Evolutionary conservation across 1,140 invertebrate genomes (phyloP).

Genomic region (Pseudomyrmex concolor): DNA sequence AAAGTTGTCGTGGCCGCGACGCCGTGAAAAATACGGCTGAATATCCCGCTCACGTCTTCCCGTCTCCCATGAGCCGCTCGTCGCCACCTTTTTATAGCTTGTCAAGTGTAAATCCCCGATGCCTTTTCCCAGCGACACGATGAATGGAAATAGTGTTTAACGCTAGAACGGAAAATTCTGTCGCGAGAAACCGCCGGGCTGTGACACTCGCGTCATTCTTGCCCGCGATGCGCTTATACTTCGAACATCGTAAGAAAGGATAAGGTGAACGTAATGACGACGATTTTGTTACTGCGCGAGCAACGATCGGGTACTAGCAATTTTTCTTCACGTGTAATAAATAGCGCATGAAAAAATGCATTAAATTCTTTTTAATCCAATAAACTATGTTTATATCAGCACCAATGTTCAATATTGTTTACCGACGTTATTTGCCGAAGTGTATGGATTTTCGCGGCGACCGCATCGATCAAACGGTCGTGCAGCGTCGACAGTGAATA

Average conservation of each 20-base stretch:
- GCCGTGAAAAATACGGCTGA: constrained; percentile 61
- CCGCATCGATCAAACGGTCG: constrained; percentile 37
- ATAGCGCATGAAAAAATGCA: not conserved
- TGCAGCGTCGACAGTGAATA: constrained; percentile 42
- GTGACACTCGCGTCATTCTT: constrained; percentile 44
- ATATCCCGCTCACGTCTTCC: constrained; percentile 48
- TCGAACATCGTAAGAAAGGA: not conserved
- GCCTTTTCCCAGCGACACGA: constrained; percentile 12
- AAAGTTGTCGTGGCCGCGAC: constrained; percentile 56
- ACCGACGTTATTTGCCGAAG: constrained; percentile 21
- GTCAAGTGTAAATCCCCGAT: constrained; percentile 50
- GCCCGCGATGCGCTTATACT: constrained; percentile 23
- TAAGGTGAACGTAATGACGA: constrained; percentile 25
- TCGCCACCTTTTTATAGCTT: constrained; percentile 43
- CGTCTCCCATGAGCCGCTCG: constrained; percentile 28
- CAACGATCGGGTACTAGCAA: not conserved
- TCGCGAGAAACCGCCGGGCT: not conserved
- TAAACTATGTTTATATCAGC: constrained; percentile 22
- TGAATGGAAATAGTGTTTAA: constrained; percentile 61
- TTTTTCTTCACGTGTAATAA: not conserved
- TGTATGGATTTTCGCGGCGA: not conserved
- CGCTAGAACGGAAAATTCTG: constrained; percentile 34
- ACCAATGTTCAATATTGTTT: constrained; percentile 29
- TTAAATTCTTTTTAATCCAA: constrained; percentile 4
- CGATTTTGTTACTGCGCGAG: not conserved